Evolutionary conservation across 2,888 invertebrate genomes (phyloP).

Genomic region (Catocala fraxini): DNA sequence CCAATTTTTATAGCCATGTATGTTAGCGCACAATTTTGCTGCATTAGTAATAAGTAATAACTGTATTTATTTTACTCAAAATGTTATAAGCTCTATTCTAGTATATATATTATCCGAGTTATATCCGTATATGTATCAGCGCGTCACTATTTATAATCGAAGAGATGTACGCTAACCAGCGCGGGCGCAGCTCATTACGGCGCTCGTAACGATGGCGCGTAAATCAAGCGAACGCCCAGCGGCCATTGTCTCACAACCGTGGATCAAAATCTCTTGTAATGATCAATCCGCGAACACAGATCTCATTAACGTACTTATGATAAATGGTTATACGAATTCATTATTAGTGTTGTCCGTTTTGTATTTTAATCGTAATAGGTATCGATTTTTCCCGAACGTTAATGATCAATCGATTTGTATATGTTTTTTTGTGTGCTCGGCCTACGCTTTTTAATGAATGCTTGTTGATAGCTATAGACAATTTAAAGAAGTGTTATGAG

Average conservation of each 20-base stretch:
- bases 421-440: conserved; percentile 15
- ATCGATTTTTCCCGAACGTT: conserved; percentile 25
- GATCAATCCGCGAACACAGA: conserved; percentile 69
- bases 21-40: neutral
- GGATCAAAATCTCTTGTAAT: conserved; percentile 68
- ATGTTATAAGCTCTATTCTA: neutral
- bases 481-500: conserved; percentile 23
- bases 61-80: no score
- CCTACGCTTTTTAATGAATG: conserved; percentile 21
- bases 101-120: conserved; percentile 10
- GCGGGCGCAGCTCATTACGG: conserved; percentile 81
- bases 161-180: conserved; percentile 65
- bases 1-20: neutral
- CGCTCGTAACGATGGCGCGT: conserved; percentile 79
- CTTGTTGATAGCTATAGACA: conserved; percentile 16
- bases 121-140: conserved; percentile 12
- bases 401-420: conserved; percentile 19
- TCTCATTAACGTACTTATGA: conserved; percentile 54
- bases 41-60: no score
- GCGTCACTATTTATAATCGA: conserved; percentile 62
- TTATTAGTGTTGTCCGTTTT: conserved; percentile 48
- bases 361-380: conserved; percentile 52
- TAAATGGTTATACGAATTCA: conserved; percentile 49
- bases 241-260: conserved; percentile 76
- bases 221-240: conserved; percentile 81